These are phyloP conservation scores for Lonchura striata DNA, from an alignment of 2,113 vertebrate genomes.

Conservation along the genomic window DNA sequence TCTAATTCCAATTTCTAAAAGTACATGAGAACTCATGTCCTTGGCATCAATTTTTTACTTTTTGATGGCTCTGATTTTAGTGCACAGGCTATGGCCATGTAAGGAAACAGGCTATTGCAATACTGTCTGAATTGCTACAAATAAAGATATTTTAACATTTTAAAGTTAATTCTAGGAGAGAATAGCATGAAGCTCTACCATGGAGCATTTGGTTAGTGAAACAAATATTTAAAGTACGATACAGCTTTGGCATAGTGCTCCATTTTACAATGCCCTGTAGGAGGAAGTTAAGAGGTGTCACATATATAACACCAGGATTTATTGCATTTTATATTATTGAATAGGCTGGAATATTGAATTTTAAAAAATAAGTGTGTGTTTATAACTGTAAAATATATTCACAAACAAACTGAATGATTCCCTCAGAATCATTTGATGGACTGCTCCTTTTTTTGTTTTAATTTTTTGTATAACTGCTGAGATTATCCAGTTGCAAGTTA, in stretches of 20 bases:
- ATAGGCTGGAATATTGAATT: not conserved
- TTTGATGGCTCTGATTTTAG: not conserved
- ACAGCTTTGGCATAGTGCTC: not conserved
- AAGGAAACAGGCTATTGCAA: not conserved
- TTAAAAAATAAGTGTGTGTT: not conserved
- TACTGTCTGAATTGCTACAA: not conserved
- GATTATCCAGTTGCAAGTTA: not conserved
- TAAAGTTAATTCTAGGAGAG: not conserved
- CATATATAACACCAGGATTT: not conserved
- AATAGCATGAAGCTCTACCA: not conserved
- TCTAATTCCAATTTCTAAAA: not conserved
- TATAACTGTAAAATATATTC: not conserved
- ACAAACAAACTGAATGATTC: not conserved
- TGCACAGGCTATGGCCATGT: not conserved
- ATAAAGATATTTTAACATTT: not conserved
- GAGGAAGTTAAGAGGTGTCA: not conserved
- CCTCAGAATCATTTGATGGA: not conserved
- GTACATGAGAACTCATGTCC: not conserved
- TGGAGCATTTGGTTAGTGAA: not conserved
- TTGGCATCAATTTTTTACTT: not conserved
- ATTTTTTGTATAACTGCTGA: not conserved
- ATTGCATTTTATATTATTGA: not conserved
- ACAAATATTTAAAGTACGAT: not conserved
- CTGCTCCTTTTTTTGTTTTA: rapidly evolving
- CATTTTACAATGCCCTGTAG: not conserved